Evolutionary conservation across 2,888 invertebrate genomes (phyloP).

Genomic region (Lapara coniferarum): DNA sequence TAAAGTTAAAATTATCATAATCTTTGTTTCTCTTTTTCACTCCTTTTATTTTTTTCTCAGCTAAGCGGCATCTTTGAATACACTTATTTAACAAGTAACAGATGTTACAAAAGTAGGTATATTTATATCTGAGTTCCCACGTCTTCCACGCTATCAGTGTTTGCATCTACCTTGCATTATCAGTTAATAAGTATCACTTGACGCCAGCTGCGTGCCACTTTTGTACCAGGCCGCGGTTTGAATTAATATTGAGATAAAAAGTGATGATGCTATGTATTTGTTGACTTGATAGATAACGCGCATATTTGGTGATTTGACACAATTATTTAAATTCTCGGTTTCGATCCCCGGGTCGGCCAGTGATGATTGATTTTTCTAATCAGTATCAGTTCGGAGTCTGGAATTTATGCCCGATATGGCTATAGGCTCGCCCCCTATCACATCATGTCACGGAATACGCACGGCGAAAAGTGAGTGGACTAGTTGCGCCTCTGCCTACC

Average conservation of each 20-base stretch:
- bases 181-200: constrained; percentile 35
- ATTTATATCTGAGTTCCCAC: constrained; percentile 45
- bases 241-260: background rate
- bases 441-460: too few species aligned
- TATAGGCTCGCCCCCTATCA: too few species aligned
- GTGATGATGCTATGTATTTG: background rate
- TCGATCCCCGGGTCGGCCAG: too few species aligned
- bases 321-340: too few species aligned
- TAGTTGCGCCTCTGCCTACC: too few species aligned
- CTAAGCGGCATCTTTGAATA: background rate
- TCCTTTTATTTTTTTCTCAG: background rate
- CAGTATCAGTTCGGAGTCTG: too few species aligned
- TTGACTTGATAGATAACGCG: background rate
- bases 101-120: constrained; percentile 7
- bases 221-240: background rate
- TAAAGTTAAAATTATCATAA: background rate
- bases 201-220: constrained; percentile 23
- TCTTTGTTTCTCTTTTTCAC: background rate
- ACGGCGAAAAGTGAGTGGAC: too few species aligned
- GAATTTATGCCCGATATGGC: too few species aligned
- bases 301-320: too few species aligned
- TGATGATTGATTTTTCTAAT: too few species aligned
- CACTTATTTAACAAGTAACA: constrained; percentile 10
- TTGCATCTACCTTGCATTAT: constrained; percentile 52
- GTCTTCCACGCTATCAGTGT: constrained; percentile 46